Evolutionary conservation across 2,888 invertebrate genomes (phyloP).

Genomic region (Tupiocoris notatus): DNA sequence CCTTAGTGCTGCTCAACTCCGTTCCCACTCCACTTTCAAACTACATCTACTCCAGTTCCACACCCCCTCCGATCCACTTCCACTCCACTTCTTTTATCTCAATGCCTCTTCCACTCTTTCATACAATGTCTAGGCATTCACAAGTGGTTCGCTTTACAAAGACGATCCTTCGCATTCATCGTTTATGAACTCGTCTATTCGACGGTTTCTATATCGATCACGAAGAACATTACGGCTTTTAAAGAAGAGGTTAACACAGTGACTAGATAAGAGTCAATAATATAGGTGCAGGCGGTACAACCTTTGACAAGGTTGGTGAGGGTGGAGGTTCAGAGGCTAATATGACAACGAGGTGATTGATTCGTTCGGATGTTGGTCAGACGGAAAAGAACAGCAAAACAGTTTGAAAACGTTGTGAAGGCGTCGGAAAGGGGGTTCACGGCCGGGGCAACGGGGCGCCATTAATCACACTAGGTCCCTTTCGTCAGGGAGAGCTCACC

Average conservation of each 20-base stretch:
- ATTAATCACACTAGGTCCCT: slow-evolving; percentile 16
- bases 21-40: no score
- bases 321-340: slow-evolving; percentile 13
- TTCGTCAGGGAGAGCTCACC: not conserved
- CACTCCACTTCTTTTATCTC: no score
- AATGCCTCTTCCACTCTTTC: no score
- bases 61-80: no score
- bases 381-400: slow-evolving; percentile 25
- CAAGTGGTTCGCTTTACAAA: no score
- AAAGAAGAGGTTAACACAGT: slow-evolving; percentile 35
- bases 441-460: slow-evolving; percentile 8
- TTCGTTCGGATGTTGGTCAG: slow-evolving; percentile 40
- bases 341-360: slow-evolving; percentile 42
- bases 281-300: not conserved
- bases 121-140: no score
- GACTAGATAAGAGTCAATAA: slow-evolving; percentile 33
- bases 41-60: no score
- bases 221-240: no score
- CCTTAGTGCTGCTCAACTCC: no score
- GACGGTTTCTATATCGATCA: no score
- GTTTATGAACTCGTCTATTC: no score
- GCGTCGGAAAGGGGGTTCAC: not conserved
- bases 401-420: slow-evolving; percentile 18
- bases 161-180: no score
- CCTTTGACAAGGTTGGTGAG: not conserved